Base-by-base conservation (phyloP, 2,888 invertebrate genomes). In the Drosophila merina region DNA sequence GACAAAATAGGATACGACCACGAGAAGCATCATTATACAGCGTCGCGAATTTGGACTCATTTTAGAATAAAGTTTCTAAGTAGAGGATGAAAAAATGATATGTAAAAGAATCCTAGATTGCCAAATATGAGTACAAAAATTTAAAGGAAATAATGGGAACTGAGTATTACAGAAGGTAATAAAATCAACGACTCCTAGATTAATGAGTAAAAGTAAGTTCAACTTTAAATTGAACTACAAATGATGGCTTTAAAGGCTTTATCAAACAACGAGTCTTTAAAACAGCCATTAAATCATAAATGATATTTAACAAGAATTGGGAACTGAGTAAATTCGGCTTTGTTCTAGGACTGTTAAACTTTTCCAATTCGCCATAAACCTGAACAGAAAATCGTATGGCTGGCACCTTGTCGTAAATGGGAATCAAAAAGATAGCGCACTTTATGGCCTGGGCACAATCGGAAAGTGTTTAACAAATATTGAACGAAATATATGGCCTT, bases 301-400 rank as follows among this genome's bases (percentile, higher is more conserved):
- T 0, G 2, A 28, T 36, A 12, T 62, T 60, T 63, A 63, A 20
- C 12, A 45, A 38, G 36, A 62, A 62, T 62, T 47, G 47, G 38
- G 62, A 36, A 36, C 62, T 60, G 12, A 58, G 14, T 33, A 56
- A 51, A 57, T 57, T 55, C 44, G 58, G 55, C 56, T 55, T 56
- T 55, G 42, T 33, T 55, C 28, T 12, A n/a, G 60, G n/a, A 28
- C 60, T 62, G 62, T 12, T 68, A 70, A 68, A 68, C 51, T 52
- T 68, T 68, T 71, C 71, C 71, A 54, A 69, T 56, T 49, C 40
- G 44, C 30, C 42, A 49, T 70, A 70, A 85, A 82, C 72, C 83
- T 48, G 48, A n/a, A 77, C 84, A 72, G 75, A 80, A 77, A 75
- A 55, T 26, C 45, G 20, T 33, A 45, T 55, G 31, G 25, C 44